Conservation (phyloP, 2,113 vertebrate species). For the Colinus virginianus region DNA sequence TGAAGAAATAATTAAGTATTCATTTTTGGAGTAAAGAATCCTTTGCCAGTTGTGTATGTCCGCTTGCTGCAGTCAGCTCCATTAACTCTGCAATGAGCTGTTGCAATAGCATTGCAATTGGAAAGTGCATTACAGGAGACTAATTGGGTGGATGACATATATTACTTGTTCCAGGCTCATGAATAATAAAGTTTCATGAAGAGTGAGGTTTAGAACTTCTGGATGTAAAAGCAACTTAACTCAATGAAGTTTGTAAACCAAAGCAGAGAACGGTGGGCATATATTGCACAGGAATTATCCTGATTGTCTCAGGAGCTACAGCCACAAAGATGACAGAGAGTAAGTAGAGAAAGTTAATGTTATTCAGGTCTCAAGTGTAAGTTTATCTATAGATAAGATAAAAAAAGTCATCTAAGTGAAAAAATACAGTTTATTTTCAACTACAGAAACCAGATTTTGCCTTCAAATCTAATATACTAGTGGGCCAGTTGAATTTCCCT, state of each 20-base stretch:
- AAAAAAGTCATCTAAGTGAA: background rate
- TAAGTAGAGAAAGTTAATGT: background rate
- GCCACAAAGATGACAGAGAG: background rate
- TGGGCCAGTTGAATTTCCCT: background rate
- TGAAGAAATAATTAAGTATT: slow-evolving; percentile 49
- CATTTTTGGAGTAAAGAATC: slow-evolving; percentile 6
- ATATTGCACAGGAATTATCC: background rate
- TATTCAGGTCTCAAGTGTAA: background rate
- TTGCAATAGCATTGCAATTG: slow-evolving; percentile 46
- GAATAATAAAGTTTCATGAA: slow-evolving; percentile 28
- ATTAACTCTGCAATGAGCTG: slow-evolving; percentile 70
- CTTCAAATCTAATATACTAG: background rate
- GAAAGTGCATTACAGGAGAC: slow-evolving; percentile 24
- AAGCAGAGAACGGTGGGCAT: background rate
- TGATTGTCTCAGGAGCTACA: background rate
- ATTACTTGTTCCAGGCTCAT: slow-evolving; percentile 22
- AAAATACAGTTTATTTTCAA: slow-evolving; percentile 16
- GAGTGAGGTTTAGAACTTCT: background rate
- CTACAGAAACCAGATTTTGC: background rate
- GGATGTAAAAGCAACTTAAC: background rate
- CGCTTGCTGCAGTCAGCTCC: slow-evolving; percentile 6
- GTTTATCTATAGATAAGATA: background rate
- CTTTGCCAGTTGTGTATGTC: background rate
- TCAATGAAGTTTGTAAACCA: background rate
- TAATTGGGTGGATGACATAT: slow-evolving; percentile 55